Evolutionary conservation across 2,113 vertebrate genomes (phyloP).

Genomic region (Amphiprion percula): DNA sequence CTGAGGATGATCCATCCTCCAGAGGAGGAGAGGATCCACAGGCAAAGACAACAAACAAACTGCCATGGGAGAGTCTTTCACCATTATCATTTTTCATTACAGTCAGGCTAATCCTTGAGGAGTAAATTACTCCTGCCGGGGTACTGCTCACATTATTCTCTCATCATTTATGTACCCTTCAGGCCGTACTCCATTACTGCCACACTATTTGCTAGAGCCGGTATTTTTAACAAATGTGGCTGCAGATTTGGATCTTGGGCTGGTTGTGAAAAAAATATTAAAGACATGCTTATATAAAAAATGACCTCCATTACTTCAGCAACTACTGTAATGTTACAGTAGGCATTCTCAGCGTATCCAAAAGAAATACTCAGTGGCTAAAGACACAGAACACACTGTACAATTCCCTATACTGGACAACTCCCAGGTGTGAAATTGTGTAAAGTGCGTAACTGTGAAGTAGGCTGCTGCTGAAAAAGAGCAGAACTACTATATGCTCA

Average conservation of each 20-base stretch:
- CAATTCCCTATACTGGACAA: background rate
- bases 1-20: constrained; percentile 56
- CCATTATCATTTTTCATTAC: constrained; percentile 54
- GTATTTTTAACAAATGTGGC: constrained; percentile 15
- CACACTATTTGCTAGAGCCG: background rate
- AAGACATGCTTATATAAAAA: background rate
- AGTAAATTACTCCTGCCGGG: constrained; percentile 44
- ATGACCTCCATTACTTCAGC: background rate
- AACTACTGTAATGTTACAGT: constrained; percentile 1
- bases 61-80: constrained; percentile 46
- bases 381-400: constrained; percentile 6
- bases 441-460: constrained; percentile 32
- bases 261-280: no score
- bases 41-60: constrained; percentile 67
- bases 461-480: constrained; percentile 33
- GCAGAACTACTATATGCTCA: constrained; percentile 11
- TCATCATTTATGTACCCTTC: constrained; percentile 43
- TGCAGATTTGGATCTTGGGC: background rate
- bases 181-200: constrained; percentile 5
- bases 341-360: constrained; percentile 1
- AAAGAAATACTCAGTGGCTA: constrained; percentile 2
- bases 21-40: constrained; percentile 53
- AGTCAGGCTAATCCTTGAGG: constrained; percentile 44
- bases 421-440: constrained; percentile 41
- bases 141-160: background rate